Conservation (phyloP, 2,113 vertebrate species). For the Greenwoodochromis staneri region DNA sequence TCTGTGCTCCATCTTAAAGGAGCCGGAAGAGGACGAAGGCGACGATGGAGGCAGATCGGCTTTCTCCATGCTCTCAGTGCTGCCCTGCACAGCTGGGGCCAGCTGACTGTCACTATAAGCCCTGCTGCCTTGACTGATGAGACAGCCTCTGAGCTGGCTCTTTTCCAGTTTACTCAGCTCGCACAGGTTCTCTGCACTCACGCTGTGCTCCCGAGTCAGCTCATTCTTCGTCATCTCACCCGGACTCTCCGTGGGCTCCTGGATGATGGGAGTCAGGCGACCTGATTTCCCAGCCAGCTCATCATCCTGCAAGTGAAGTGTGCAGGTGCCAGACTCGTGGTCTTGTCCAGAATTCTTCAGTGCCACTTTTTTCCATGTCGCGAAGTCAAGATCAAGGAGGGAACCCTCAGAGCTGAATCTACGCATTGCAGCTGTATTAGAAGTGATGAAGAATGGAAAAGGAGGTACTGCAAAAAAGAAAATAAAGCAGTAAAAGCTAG, state of each 20-base stretch:
- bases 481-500: background rate
- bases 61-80: slow-evolving; percentile 21
- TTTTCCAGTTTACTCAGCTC: slow-evolving; percentile 22
- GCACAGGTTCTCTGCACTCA: slow-evolving; percentile 57
- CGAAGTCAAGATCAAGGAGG: slow-evolving; percentile 63
- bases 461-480: background rate
- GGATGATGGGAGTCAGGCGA: background rate
- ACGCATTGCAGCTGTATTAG: slow-evolving; percentile 47
- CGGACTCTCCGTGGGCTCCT: background rate
- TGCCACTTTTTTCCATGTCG: slow-evolving; percentile 33
- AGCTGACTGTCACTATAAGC: slow-evolving; percentile 76
- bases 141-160: slow-evolving; percentile 20
- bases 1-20: background rate
- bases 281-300: rapidly evolving
- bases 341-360: background rate
- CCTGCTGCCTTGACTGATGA: slow-evolving; percentile 51
- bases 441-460: background rate
- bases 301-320: background rate
- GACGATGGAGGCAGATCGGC: background rate
- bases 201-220: slow-evolving; percentile 58
- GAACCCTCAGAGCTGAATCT: slow-evolving; percentile 71
- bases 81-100: background rate
- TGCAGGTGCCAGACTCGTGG: background rate
- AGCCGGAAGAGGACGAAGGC: background rate
- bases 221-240: background rate